Evolutionary conservation across 2,888 invertebrate species (phyloP).

Genomic region (Rhyacophila evoluta): DNA sequence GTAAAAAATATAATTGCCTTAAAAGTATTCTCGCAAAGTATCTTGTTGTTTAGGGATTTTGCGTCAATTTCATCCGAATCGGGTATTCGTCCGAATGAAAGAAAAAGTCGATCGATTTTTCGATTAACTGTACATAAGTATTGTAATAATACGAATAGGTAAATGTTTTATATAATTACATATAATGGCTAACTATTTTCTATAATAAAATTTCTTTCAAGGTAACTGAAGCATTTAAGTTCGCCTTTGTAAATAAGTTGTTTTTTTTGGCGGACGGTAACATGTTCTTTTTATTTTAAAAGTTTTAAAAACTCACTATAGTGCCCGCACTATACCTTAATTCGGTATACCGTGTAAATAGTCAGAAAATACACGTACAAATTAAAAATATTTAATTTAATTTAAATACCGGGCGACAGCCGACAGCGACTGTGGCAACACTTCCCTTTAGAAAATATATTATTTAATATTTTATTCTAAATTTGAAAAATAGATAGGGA

Average conservation of each 20-base stretch:
- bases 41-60: not conserved
- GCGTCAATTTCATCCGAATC: not conserved
- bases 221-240: slow-evolving; percentile 40
- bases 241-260: slow-evolving; percentile 37
- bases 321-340: not conserved
- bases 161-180: slow-evolving; percentile 11
- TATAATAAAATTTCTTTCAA: slow-evolving; percentile 28
- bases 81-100: not conserved
- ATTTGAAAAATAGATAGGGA: not conserved
- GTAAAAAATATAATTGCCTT: slow-evolving; percentile 13
- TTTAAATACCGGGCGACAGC: not conserved
- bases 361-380: not conserved
- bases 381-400: not conserved
- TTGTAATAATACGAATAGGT: slow-evolving; percentile 1
- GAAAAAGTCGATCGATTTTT: not conserved
- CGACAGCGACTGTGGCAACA: not conserved
- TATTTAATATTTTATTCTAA: not conserved
- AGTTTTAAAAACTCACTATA: slow-evolving; percentile 17
- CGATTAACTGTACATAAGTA: not conserved
- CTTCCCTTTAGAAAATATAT: slow-evolving; percentile 15
- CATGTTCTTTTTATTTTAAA: slow-evolving; percentile 38
- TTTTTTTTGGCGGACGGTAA: slow-evolving; percentile 50
- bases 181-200: slow-evolving; percentile 9
- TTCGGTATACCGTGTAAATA: not conserved
- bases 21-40: slow-evolving; percentile 17